Evolutionary conservation across 2,113 vertebrate species (phyloP).

Genomic region (Trachemys scripta): DNA sequence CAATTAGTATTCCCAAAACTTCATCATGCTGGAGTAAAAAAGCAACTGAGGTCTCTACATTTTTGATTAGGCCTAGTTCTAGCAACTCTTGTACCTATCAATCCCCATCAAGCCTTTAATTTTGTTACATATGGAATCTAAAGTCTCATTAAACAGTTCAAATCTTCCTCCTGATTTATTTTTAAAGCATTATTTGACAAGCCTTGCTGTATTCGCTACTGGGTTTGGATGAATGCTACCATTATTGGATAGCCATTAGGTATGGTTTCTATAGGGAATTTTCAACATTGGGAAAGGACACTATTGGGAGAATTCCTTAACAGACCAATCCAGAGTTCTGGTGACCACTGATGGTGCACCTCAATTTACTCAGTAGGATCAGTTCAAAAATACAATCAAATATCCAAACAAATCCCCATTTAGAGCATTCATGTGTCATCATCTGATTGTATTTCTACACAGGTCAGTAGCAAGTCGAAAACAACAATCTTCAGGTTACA

Average conservation of each 20-base stretch:
- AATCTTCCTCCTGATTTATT: background rate
- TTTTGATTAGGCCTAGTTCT: background rate
- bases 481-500: background rate
- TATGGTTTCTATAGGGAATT: background rate
- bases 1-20: accelerated
- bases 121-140: background rate
- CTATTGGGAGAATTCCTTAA: background rate
- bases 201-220: background rate
- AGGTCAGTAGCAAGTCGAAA: background rate
- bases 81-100: background rate
- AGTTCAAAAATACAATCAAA: background rate
- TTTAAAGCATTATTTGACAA: background rate
- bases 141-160: background rate
- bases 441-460: background rate
- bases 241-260: background rate
- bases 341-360: background rate
- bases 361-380: background rate
- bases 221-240: background rate
- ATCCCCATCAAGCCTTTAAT: accelerated
- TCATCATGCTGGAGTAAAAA: background rate
- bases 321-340: background rate
- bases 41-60: background rate
- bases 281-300: background rate
- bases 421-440: background rate
- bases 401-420: background rate